Percentiles rank a stretch among this genome's conserved stretches.
Evolutionary conservation across 2,797 vertebrate genomes (phyloP).

Genomic region (Oophaga sylvatica): DNA sequence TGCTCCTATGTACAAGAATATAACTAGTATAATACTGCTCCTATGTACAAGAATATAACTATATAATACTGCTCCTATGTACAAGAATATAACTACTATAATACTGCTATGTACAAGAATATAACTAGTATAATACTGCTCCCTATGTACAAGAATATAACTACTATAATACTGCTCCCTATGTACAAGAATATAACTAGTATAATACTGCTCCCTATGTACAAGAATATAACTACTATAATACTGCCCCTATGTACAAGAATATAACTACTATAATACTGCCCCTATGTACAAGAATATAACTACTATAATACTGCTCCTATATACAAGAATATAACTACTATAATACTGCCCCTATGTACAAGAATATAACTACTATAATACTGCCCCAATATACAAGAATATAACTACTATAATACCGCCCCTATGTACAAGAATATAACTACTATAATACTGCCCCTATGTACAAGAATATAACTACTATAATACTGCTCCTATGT

Average conservation of each 20-base stretch:
- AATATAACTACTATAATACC: no score
- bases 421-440: no score
- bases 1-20: neutral
- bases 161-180: slow-evolving; percentile 8
- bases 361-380: slow-evolving; percentile 7
- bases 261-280: no score
- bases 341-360: neutral
- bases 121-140: slow-evolving; percentile 2
- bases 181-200: slow-evolving; percentile 9
- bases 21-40: neutral
- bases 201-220: neutral
- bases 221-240: slow-evolving; percentile 16
- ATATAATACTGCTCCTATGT: neutral
- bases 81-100: no score
- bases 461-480: no score
- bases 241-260: neutral
- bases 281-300: neutral
- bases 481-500: neutral
- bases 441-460: no score
- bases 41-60: slow-evolving; percentile 1
- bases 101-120: neutral
- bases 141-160: slow-evolving; percentile 4
- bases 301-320: neutral
- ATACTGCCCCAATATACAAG: neutral
- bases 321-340: neutral